Percentiles rank a stretch among this genome's conserved stretches.
These are phyloP conservation scores for Drosophila hamatofila DNA, from an alignment of 2,888 invertebrate species.

Conservation along the genomic window DNA sequence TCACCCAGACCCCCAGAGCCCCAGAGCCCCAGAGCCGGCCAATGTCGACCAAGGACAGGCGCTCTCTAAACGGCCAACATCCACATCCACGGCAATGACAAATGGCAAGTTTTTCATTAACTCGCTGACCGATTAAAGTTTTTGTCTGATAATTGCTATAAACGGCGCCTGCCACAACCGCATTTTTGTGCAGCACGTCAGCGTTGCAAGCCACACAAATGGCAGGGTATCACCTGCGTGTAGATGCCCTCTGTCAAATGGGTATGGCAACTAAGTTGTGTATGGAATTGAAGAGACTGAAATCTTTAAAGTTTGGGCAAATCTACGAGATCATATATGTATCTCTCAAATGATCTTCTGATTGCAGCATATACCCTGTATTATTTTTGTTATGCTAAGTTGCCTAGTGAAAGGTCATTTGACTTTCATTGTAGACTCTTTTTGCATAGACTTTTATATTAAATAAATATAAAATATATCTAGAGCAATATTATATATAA, in stretches of 20 bases:
- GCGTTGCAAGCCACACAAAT: too few species aligned
- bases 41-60: slow-evolving; percentile 45
- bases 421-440: background rate
- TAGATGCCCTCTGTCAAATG: slow-evolving; percentile 3
- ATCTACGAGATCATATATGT: background rate
- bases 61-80: slow-evolving; percentile 18
- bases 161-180: slow-evolving; percentile 29
- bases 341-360: background rate
- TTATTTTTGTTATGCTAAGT: background rate
- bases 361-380: background rate
- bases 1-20: slow-evolving; percentile 20
- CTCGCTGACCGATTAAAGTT: slow-evolving; percentile 18
- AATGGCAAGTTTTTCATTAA: slow-evolving; percentile 12
- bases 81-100: background rate
- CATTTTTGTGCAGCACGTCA: slow-evolving; percentile 20
- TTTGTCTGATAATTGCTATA: slow-evolving; percentile 28
- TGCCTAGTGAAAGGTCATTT: background rate
- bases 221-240: background rate
- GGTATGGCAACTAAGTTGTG: background rate
- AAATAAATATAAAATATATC: background rate
- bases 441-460: background rate
- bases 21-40: slow-evolving; percentile 30
- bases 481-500: too few species aligned
- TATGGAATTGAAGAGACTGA: too few species aligned
- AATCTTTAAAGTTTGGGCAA: background rate